These are phyloP conservation scores for Cheirogaleus major DNA, from an alignment of 2,797 vertebrate genomes.

Conservation along the genomic window DNA sequence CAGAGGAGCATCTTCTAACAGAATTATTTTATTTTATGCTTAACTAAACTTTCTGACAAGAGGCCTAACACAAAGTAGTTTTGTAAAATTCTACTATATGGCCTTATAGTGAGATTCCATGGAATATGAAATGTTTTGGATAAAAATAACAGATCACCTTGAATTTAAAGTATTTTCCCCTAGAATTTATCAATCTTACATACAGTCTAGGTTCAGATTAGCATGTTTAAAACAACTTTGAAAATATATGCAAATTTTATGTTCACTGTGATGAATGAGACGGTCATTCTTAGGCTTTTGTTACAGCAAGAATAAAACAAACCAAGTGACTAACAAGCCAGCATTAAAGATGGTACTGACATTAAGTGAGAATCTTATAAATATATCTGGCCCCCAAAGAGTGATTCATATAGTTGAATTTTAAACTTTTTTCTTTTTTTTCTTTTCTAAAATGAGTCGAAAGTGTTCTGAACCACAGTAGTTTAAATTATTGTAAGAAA, in stretches of 20 bases:
- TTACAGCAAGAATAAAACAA: not conserved
- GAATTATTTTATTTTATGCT: not conserved
- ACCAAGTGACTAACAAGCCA: not conserved
- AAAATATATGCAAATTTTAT: conserved; percentile 4
- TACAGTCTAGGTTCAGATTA: not conserved
- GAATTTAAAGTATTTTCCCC: not conserved
- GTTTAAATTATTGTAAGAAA: conserved; percentile 25
- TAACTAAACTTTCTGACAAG: not conserved
- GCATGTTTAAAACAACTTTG: conserved; percentile 17
- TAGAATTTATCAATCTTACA: not conserved
- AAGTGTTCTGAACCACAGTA: not conserved
- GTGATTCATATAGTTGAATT: not conserved
- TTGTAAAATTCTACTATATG: not conserved
- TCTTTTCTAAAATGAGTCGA: not conserved
- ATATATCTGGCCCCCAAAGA: not conserved
- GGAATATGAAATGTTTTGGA: not conserved
- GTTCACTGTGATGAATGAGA: not conserved
- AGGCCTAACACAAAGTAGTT: not conserved
- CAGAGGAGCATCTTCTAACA: not conserved
- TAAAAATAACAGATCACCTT: conserved; percentile 10
- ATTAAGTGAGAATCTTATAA: not conserved
- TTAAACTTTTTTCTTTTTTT: not conserved
- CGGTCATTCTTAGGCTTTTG: not conserved
- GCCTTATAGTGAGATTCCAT: not conserved
- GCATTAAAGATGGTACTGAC: not conserved